A percentile compares a stretch with the other conserved stretches of the same genome.
phyloP scores from a whole-genome alignment of 2,888 invertebrate species.

The Cerastis rubricosa region DNA sequence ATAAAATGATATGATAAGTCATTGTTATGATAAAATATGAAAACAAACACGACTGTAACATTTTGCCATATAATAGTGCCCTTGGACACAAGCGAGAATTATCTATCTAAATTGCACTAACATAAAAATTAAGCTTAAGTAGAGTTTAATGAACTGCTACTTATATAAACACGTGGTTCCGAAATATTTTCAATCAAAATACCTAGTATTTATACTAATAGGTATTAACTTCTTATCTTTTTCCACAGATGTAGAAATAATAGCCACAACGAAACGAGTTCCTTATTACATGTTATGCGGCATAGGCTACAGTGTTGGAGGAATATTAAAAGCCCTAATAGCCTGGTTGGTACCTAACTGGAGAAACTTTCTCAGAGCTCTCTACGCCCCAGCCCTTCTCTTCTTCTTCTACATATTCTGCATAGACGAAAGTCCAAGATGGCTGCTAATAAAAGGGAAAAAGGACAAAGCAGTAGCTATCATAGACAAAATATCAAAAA shows the following conservation, averaged over 20 bases:
- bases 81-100: not conserved
- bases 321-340: slow-evolving; percentile 71
- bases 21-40: not conserved
- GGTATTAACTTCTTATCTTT: not conserved
- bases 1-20: too few species aligned
- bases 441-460: slow-evolving; percentile 94
- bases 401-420: slow-evolving; percentile 92
- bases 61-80: not conserved
- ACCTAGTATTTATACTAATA: too few species aligned
- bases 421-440: slow-evolving; percentile 94
- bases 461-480: slow-evolving; percentile 92
- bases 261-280: slow-evolving; percentile 79
- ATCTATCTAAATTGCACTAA: not conserved
- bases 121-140: not conserved
- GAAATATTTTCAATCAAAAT: not conserved
- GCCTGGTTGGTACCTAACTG: slow-evolving; percentile 91
- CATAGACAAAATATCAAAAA: slow-evolving; percentile 91
- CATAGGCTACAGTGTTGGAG: slow-evolving; percentile 77
- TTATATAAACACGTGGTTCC: not conserved
- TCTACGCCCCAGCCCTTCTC: slow-evolving; percentile 93
- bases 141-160: not conserved
- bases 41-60: slow-evolving; percentile 1
- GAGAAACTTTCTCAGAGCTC: slow-evolving; percentile 92
- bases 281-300: slow-evolving; percentile 75
- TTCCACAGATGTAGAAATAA: slow-evolving; percentile 82